Percentiles rank a stretch among this genome's conserved stretches.
Evolutionary conservation across 2,113 vertebrate species (phyloP).

Genomic region (Dolichotis patagonum): DNA sequence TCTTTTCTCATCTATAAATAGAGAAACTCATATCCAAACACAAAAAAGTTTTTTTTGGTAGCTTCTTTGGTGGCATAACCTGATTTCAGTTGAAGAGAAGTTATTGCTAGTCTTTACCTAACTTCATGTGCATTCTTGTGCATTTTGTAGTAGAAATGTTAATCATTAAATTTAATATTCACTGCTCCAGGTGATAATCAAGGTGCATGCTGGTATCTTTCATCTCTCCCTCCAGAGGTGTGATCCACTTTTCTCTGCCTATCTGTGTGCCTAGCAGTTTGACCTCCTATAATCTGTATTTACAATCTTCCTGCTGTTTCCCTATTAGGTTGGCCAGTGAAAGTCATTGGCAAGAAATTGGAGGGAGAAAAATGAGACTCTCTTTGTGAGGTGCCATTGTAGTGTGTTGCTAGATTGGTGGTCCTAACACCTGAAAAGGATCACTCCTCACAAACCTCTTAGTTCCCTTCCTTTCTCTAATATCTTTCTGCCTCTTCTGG

Average conservation of each 20-base stretch:
- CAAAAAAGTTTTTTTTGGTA: not conserved
- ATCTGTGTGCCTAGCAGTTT: not conserved
- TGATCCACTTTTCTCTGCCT: not conserved
- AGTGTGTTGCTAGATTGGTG: not conserved
- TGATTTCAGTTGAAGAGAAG: not conserved
- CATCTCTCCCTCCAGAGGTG: not conserved
- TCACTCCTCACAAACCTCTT: not conserved
- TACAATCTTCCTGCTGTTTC: not conserved
- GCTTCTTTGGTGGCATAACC: not conserved
- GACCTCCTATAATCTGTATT: not conserved
- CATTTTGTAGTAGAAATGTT: conserved; percentile 34
- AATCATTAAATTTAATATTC: not conserved
- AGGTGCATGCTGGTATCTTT: not conserved
- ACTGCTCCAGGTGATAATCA: not conserved
- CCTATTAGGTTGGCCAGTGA: not conserved
- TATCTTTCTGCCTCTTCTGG: not conserved
- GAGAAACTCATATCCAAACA: not conserved
- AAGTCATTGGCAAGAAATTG: not conserved
- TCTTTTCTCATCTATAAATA: conserved; percentile 1
- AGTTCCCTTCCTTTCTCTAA: not conserved
- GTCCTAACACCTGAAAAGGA: not conserved
- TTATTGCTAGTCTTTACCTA: not conserved
- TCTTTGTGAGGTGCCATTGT: not conserved
- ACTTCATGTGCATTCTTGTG: conserved; percentile 2
- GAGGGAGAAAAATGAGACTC: not conserved